Evolutionary conservation across 2,113 vertebrate genomes (phyloP).

Genomic region (Cyanistes caeruleus): DNA sequence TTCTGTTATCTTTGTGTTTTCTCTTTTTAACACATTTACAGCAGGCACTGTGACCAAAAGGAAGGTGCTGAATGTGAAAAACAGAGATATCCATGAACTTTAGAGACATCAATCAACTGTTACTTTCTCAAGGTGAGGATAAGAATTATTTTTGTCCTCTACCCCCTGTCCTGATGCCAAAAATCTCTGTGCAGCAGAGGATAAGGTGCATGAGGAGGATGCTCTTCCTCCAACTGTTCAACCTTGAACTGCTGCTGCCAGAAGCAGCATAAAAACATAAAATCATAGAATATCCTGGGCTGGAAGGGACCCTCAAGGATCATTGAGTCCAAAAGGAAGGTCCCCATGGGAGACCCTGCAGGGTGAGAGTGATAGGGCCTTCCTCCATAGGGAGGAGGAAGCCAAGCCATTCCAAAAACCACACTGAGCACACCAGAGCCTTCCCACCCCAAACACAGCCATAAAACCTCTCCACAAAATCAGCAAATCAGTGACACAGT

Average conservation of each 20-base stretch:
- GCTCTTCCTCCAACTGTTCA: neutral
- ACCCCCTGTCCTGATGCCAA: neutral
- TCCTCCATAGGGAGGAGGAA: neutral
- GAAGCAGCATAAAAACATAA: neutral
- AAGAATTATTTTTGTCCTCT: neutral
- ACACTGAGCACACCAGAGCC: neutral
- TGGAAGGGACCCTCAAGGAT: neutral
- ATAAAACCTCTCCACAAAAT: neutral
- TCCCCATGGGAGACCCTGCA: too few species aligned
- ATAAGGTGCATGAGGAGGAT: rapidly evolving
- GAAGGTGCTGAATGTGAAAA: neutral
- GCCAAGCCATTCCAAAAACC: neutral
- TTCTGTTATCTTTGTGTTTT: neutral
- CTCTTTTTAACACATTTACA: neutral
- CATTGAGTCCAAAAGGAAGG: neutral
- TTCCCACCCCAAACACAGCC: neutral
- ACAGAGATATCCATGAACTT: neutral
- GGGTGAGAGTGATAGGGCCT: rapidly evolving
- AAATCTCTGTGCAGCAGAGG: neutral
- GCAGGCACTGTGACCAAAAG: neutral
- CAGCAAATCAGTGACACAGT: neutral
- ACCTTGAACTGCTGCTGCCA: neutral
- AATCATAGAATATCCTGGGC: neutral
- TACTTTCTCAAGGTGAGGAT: neutral
- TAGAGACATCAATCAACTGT: neutral